These are phyloP conservation scores for Poeciliopsis gracilis DNA, from an alignment of 2,797 vertebrate genomes.

Conservation along the genomic window DNA sequence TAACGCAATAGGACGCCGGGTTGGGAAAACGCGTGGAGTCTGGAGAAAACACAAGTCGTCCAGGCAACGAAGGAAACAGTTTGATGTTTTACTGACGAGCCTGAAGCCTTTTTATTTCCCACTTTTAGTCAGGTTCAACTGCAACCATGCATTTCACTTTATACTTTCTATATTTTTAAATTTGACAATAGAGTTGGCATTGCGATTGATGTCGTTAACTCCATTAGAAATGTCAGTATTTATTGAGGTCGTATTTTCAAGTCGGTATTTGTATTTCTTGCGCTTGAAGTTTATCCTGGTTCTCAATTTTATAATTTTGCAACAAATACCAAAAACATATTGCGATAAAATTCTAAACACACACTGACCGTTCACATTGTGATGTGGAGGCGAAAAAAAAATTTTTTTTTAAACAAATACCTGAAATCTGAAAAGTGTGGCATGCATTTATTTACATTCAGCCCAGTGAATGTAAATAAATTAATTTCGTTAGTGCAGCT, in stretches of 20 bases:
- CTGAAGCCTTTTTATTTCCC: not conserved
- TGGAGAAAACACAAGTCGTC: not conserved
- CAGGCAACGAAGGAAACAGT: not conserved
- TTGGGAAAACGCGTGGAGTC: not conserved
- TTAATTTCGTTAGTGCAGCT: not conserved
- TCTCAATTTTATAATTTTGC: not conserved
- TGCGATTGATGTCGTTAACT: not conserved
- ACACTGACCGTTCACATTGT: not conserved
- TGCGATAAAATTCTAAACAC: not conserved
- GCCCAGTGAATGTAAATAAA: not conserved
- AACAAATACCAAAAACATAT: not conserved
- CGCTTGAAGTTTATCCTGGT: not conserved
- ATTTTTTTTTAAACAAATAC: not conserved
- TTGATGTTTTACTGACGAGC: not conserved
- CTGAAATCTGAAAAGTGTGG: not conserved
- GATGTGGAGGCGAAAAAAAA: not conserved
- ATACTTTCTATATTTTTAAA: no score
- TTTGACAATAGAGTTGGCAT: not conserved
- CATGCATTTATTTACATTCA: not conserved
- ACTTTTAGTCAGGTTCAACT: not conserved
- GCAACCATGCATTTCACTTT: not conserved
- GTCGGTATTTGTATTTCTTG: not conserved
- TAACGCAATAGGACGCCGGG: not conserved
- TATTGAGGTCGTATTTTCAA: not conserved
- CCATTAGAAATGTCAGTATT: not conserved